Conservation (phyloP, 1,140 invertebrate species). For the Paracyclopina nana region DNA sequence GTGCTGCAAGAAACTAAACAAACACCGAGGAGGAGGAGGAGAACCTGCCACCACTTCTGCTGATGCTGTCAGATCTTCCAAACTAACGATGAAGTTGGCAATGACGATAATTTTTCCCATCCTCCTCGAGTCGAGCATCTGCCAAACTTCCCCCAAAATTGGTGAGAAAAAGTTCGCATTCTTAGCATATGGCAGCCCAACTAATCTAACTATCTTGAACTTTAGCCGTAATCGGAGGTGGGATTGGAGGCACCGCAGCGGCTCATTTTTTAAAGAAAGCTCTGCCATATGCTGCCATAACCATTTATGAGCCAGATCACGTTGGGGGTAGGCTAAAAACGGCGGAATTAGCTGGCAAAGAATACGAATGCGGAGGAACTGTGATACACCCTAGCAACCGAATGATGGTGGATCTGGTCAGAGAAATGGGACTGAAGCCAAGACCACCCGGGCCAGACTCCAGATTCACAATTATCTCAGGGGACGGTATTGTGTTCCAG, state of each 20-base stretch:
- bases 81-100: no score
- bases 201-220: no score
- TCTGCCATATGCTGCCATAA: slow-evolving; percentile 23
- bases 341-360: slow-evolving; percentile 22
- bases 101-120: no score
- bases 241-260: slow-evolving; percentile 26
- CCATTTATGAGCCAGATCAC: slow-evolving; percentile 24
- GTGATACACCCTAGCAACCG: slow-evolving; percentile 27
- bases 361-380: slow-evolving; percentile 27
- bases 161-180: no score
- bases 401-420: not conserved
- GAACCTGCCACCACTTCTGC: no score
- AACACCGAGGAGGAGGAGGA: no score
- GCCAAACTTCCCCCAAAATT: no score
- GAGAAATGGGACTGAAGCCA: not conserved
- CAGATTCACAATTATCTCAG: not conserved
- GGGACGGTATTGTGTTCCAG: not conserved
- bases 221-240: slow-evolving; percentile 27
- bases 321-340: slow-evolving; percentile 26
- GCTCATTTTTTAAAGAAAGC: slow-evolving; percentile 25
- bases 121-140: no score
- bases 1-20: no score
- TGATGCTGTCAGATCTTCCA: no score
- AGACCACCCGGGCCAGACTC: not conserved
- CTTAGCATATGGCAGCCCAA: no score